A percentile compares a stretch with the other conserved stretches of the same genome.
These are phyloP conservation scores for Trichonephila clavata DNA, from an alignment of 1,140 invertebrate species.

Conservation along the genomic window DNA sequence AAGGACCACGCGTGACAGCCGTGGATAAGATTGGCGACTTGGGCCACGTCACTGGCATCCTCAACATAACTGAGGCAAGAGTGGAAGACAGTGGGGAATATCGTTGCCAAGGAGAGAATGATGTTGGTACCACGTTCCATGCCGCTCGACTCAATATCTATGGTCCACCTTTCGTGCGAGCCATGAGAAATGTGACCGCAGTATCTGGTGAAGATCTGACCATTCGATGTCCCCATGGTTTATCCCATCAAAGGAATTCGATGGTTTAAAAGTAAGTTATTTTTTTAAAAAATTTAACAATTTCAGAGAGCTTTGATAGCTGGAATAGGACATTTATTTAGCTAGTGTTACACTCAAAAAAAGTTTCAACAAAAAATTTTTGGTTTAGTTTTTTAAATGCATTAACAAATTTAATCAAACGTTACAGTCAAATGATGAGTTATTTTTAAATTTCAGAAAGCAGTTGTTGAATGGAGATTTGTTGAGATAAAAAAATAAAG, in stretches of 20 bases:
- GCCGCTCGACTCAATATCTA: slow-evolving; percentile 78
- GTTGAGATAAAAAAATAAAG: no score
- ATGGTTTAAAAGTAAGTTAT: slow-evolving; percentile 82
- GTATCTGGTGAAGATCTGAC: slow-evolving; percentile 81
- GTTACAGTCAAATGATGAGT: no score
- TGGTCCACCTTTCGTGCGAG: slow-evolving; percentile 81
- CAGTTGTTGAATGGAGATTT: no score
- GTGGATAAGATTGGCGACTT: slow-evolving; percentile 85
- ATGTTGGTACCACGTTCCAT: slow-evolving; percentile 79
- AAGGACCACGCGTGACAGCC: slow-evolving; percentile 81
- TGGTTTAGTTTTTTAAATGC: no score
- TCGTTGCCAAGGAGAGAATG: slow-evolving; percentile 80
- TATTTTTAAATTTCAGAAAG: no score
- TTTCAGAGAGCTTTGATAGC: no score
- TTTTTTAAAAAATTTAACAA: not conserved
- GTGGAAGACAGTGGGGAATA: slow-evolving; percentile 81
- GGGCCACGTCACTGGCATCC: slow-evolving; percentile 82
- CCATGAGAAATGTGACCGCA: slow-evolving; percentile 82
- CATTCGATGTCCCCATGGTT: slow-evolving; percentile 79
- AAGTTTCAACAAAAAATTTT: no score
- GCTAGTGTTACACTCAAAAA: no score
- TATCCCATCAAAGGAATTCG: slow-evolving; percentile 80
- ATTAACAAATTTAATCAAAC: no score
- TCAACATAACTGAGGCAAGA: slow-evolving; percentile 81
- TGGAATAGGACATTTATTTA: no score